Evolutionary conservation across 2,888 invertebrate species (phyloP).

Genomic region (Drepana falcataria): DNA sequence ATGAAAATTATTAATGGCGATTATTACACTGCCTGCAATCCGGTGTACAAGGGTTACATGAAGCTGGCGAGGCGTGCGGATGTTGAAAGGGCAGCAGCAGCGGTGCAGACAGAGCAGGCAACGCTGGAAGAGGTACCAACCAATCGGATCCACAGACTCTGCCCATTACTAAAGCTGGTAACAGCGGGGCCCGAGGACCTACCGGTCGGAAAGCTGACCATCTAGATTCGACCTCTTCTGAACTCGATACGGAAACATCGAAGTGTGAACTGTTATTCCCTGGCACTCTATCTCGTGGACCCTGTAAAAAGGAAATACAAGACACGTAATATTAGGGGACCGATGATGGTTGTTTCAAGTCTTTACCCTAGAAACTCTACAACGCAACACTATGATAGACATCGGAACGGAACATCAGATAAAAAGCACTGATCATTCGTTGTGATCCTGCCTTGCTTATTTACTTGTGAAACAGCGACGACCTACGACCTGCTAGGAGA

Average conservation of each 20-base stretch:
- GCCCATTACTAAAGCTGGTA: constrained; percentile 70
- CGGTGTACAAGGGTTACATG: constrained; percentile 62
- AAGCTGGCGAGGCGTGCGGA: constrained; percentile 43
- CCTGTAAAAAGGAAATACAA: constrained; percentile 29
- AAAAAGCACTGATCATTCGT: too few relatives aligned
- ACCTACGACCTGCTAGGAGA: too few relatives aligned
- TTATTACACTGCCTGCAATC: constrained; percentile 71
- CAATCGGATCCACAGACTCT: constrained; percentile 74
- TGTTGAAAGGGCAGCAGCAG: constrained; percentile 64
- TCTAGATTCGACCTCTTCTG: constrained; percentile 53
- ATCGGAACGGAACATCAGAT: too few relatives aligned
- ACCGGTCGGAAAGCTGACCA: constrained; percentile 75
- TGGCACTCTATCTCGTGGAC: constrained; percentile 49
- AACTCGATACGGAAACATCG: constrained; percentile 58
- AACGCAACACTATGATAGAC: too few relatives aligned
- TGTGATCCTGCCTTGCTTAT: too few relatives aligned
- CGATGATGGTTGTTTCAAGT: too few relatives aligned
- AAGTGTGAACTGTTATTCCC: constrained; percentile 37
- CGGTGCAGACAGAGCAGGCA: constrained; percentile 60
- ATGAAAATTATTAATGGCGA: constrained; percentile 38
- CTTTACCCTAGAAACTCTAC: too few relatives aligned
- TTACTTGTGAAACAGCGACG: too few relatives aligned
- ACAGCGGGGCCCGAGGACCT: constrained; percentile 63
- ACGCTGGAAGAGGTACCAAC: constrained; percentile 65
- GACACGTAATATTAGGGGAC: not conserved